These are phyloP conservation scores for Bubo blakistoni DNA, from an alignment of 2,113 vertebrate genomes.

Conservation along the genomic window DNA sequence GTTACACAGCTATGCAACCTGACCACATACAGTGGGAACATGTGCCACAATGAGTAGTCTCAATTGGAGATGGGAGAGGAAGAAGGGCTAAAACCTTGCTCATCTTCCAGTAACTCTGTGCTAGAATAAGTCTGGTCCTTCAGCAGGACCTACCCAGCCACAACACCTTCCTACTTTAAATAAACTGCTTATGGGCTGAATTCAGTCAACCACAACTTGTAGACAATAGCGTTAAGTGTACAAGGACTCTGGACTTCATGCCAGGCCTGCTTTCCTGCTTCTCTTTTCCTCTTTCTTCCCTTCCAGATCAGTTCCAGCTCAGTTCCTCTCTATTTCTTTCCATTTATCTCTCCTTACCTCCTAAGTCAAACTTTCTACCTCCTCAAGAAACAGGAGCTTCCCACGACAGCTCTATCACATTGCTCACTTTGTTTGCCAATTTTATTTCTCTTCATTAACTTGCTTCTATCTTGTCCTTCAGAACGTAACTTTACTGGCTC, in stretches of 20 bases:
- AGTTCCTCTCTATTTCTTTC: neutral
- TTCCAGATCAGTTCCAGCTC: neutral
- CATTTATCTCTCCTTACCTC: neutral
- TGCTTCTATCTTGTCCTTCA: neutral
- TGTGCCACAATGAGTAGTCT: neutral
- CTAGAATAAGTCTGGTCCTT: neutral
- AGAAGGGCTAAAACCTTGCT: neutral
- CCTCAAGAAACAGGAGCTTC: neutral
- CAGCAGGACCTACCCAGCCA: neutral
- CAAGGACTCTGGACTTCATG: neutral
- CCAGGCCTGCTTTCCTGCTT: neutral
- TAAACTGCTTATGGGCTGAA: neutral
- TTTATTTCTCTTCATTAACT: neutral
- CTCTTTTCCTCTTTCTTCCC: neutral
- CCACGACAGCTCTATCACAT: neutral
- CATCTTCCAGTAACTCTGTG: neutral
- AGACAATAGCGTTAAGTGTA: neutral
- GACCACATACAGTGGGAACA: neutral
- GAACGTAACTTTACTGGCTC: neutral
- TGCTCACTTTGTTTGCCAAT: neutral
- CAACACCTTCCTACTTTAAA: neutral
- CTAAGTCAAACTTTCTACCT: neutral
- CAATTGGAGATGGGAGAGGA: neutral
- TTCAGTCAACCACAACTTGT: neutral
- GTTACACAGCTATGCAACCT: neutral